phyloP scores from a whole-genome alignment of 2,888 invertebrate species.

The Pristionchus japonicus region DNA sequence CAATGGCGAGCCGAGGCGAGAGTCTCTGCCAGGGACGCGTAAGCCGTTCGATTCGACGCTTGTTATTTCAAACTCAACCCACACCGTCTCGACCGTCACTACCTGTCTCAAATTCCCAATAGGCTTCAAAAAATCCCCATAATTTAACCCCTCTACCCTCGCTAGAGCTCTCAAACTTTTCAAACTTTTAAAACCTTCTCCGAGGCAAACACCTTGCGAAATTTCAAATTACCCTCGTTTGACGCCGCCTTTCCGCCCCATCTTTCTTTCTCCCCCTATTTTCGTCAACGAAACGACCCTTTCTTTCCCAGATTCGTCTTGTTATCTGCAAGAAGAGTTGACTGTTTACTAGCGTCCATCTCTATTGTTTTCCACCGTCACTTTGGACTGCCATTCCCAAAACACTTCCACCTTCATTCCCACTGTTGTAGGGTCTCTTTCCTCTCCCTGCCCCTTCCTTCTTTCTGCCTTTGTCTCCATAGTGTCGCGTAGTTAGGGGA shows the following conservation, averaged over 20 bases:
- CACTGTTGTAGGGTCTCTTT: neutral
- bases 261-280: neutral
- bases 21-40: neutral
- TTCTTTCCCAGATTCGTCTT: neutral
- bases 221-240: neutral
- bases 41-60: constrained; percentile 14
- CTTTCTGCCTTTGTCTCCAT: neutral
- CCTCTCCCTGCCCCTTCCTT: neutral
- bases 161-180: neutral
- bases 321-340: neutral
- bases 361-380: neutral
- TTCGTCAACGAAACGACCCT: neutral
- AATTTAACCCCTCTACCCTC: neutral
- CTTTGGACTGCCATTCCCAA: neutral
- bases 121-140: too few relatives aligned
- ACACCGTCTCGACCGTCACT: neutral
- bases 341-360: neutral
- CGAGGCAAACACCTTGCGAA: neutral
- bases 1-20: constrained; percentile 37
- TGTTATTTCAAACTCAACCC: constrained; percentile 8
- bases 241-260: neutral
- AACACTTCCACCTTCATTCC: neutral
- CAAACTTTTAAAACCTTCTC: neutral
- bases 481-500: neutral
- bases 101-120: neutral